These are phyloP conservation scores for Aurelia aurita complex sp. Pacific DNA, from an alignment of 30 jellyfish, hydroid and myxozoan species.

Conservation along the genomic window DNA sequence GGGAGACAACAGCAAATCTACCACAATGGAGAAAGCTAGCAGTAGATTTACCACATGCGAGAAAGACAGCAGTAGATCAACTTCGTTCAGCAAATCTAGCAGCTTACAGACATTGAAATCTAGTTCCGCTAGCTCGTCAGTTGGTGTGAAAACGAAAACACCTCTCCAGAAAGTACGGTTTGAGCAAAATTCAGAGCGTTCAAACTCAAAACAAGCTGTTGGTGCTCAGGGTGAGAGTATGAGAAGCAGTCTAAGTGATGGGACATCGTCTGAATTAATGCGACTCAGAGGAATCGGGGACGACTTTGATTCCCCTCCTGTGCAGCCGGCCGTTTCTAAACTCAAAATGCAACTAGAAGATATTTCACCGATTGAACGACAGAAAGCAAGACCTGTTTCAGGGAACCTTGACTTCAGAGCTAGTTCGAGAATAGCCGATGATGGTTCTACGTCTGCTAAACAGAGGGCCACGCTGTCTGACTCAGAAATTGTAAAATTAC, in stretches of 20 bases:
- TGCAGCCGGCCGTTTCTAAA: neutral
- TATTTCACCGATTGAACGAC: conserved; percentile 54
- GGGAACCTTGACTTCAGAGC: conserved; percentile 18
- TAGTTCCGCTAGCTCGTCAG: neutral
- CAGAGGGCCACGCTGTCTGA: conserved; percentile 5
- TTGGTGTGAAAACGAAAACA: too few species aligned
- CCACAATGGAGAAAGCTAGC: too few species aligned
- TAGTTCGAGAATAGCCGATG: conserved; percentile 22
- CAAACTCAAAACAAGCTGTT: neutral
- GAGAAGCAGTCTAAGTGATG: conserved; percentile 22
- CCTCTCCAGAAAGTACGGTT: neutral
- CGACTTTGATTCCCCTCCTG: conserved; percentile 13
- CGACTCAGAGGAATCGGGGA: conserved; percentile 4
- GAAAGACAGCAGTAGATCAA: too few species aligned
- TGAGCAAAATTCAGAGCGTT: neutral
- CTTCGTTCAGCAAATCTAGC: neutral
- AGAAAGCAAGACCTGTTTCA: neutral
- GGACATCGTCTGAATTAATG: conserved; percentile 36
- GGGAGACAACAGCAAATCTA: too few species aligned
- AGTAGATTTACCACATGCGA: too few species aligned
- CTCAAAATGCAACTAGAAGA: conserved; percentile 20
- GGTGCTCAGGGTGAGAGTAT: neutral
- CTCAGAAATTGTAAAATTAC: conserved; percentile 36
- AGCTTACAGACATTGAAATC: conserved; percentile 1
- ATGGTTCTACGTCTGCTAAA: neutral